Base-by-base conservation (phyloP, 2,888 invertebrate genomes). In the Hylaea fasciaria region DNA sequence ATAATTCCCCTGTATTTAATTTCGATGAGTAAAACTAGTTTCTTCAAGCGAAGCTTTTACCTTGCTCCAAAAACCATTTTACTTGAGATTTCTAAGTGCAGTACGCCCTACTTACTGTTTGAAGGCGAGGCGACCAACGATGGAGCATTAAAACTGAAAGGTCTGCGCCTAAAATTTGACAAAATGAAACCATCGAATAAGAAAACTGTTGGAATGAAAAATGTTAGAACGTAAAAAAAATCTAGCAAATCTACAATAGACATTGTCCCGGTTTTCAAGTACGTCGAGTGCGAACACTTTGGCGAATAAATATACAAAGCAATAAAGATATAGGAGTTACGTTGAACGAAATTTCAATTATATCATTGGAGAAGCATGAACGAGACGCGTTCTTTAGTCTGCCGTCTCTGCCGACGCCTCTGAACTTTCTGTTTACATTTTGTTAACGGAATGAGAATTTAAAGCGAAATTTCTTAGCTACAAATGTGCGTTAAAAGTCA, bases 391-490 rank as follows among this genome's bases (percentile, higher is more conserved):
- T 78, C 77, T 70, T 66, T 71, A 68, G 63, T 65, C 62, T 66
- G 67, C 72, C 75, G 67, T 71, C 77, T 76, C 35, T 45, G 40
- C 78, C 76, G 77, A 75, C 71, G 67, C 77, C 66, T 75, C 72
- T 71, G 72, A 81, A 85, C 76, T 85, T 82, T 82, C 82, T 88
- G 86, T 88, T 90, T 88, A 87, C 86, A 87, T 87, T 90, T 86
- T 86, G 86, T 87, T 88, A 86, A 82, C 81, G 81, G 78, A 87
- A 87, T 87, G 87, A 82, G 86, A 87, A 85, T 89, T 89, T 89
- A 83, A 88, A 83, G 82, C 78, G 79, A 82, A 85, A 83, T 85
- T 86, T 86, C 85, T 85, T 83, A 81, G 83, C 80, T 80, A 80
- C 83, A 83, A 87, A 87, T 83, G 82, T 86, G 81, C 81, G 81